These are phyloP conservation scores for Scophthalmus maximus DNA, from an alignment of 2,113 vertebrate genomes.

Conservation along the genomic window DNA sequence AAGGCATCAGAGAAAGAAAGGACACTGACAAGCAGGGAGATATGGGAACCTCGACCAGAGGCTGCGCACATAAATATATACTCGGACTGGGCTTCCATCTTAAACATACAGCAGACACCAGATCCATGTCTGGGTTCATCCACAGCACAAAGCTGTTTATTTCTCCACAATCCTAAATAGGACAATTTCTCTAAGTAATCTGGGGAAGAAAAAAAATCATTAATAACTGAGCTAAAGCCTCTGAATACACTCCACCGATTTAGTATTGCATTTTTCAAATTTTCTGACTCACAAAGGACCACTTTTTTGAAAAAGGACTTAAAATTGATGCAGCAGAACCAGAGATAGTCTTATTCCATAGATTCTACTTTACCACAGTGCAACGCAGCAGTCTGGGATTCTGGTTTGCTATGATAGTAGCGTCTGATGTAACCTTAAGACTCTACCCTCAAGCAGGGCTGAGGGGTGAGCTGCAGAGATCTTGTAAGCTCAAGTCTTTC, in stretches of 20 bases:
- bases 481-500: too few relatives aligned
- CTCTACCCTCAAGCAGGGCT: too few relatives aligned
- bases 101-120: not conserved
- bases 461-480: too few relatives aligned
- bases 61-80: slow-evolving; percentile 6
- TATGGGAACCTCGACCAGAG: slow-evolving; percentile 28
- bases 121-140: not conserved
- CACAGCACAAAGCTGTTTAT: not conserved
- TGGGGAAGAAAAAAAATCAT: not conserved
- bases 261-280: not conserved
- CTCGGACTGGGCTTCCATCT: not conserved
- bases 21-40: slow-evolving; percentile 48
- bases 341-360: too few relatives aligned
- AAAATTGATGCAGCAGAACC: too few relatives aligned
- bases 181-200: not conserved
- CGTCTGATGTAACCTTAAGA: too few relatives aligned
- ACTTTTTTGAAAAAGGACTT: too few relatives aligned
- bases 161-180: not conserved
- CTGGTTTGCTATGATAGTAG: too few relatives aligned
- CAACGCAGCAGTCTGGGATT: too few relatives aligned
- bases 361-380: too few relatives aligned
- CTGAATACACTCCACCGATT: not conserved
- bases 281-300: too few relatives aligned
- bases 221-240: not conserved
- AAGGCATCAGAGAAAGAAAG: slow-evolving; percentile 52